Conservation (phyloP, 2,888 invertebrate species). For the Rhagophthalmus giganteus region DNA sequence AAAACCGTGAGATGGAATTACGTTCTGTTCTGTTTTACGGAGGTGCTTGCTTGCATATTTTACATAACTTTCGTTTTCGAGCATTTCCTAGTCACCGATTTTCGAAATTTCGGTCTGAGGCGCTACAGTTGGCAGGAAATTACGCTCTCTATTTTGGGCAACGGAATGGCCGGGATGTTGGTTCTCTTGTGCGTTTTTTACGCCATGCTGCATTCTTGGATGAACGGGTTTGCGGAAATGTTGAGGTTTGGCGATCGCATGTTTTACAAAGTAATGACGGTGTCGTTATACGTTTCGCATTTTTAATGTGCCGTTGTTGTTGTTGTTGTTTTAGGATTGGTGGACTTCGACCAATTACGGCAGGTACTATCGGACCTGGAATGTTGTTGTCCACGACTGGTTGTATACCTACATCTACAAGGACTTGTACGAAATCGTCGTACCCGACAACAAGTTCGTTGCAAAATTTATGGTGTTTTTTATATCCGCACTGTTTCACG, state of each 20-base stretch:
- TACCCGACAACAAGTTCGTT: slow-evolving; percentile 54
- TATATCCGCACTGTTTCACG: slow-evolving; percentile 86
- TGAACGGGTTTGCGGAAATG: slow-evolving; percentile 90
- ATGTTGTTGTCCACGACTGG: slow-evolving; percentile 94
- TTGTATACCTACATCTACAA: slow-evolving; percentile 86
- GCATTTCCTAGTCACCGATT: slow-evolving; percentile 72
- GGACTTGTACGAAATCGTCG: slow-evolving; percentile 61
- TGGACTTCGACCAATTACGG: slow-evolving; percentile 87
- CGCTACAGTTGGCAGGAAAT: slow-evolving; percentile 56
- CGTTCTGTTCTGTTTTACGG: slow-evolving; percentile 70
- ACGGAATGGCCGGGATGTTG: slow-evolving; percentile 74
- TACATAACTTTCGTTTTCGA: slow-evolving; percentile 81
- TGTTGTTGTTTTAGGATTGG: slow-evolving; percentile 73
- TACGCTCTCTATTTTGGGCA: slow-evolving; percentile 68
- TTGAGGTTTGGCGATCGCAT: slow-evolving; percentile 83
- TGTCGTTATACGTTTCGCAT: too few relatives aligned
- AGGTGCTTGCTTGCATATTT: slow-evolving; percentile 79
- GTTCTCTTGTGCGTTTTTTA: slow-evolving; percentile 68
- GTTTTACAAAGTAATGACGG: slow-evolving; percentile 69
- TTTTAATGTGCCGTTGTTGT: too few relatives aligned
- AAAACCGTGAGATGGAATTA: slow-evolving; percentile 73
- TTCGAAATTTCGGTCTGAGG: slow-evolving; percentile 63
- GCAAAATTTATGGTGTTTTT: slow-evolving; percentile 71
- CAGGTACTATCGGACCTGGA: slow-evolving; percentile 89
- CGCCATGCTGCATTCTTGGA: slow-evolving; percentile 85